These are phyloP conservation scores for Meiosimyza decipiens DNA, from an alignment of 2,888 invertebrate genomes.

Conservation along the genomic window DNA sequence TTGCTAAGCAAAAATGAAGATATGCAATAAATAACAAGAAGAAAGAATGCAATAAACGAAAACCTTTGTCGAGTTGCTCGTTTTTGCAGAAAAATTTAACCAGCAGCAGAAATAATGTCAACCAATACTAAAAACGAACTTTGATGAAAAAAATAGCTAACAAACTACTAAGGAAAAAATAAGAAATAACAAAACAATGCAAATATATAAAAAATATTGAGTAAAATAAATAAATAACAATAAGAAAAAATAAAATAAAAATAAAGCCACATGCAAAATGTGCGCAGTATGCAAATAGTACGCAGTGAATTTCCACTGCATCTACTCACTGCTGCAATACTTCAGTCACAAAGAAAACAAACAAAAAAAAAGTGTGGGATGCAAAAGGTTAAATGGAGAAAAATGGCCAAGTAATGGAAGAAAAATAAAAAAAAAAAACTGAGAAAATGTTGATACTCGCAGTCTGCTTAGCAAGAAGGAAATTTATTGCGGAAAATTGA, in stretches of 20 bases:
- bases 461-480: background rate
- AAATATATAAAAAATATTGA: background rate
- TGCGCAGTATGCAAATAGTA: no score
- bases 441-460: background rate
- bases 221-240: constrained; percentile 2
- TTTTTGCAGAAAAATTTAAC: background rate
- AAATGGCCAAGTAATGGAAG: background rate
- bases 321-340: no score
- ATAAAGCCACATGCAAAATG: background rate
- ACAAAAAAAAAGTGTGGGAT: background rate
- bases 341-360: no score
- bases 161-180: no score
- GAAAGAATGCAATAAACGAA: constrained; percentile 18
- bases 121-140: constrained; percentile 17
- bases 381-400: background rate
- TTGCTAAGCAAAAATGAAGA: background rate
- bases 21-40: background rate
- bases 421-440: background rate
- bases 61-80: constrained; percentile 8
- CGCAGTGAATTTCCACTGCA: no score
- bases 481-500: constrained; percentile 36
- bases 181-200: no score
- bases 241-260: background rate
- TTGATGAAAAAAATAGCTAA: constrained; percentile 6
- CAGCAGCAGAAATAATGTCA: background rate